A percentile compares a stretch with the other conserved stretches of the same genome.
These are phyloP conservation scores for Allobates femoralis DNA, from an alignment of 2,797 vertebrate species.

Conservation along the genomic window DNA sequence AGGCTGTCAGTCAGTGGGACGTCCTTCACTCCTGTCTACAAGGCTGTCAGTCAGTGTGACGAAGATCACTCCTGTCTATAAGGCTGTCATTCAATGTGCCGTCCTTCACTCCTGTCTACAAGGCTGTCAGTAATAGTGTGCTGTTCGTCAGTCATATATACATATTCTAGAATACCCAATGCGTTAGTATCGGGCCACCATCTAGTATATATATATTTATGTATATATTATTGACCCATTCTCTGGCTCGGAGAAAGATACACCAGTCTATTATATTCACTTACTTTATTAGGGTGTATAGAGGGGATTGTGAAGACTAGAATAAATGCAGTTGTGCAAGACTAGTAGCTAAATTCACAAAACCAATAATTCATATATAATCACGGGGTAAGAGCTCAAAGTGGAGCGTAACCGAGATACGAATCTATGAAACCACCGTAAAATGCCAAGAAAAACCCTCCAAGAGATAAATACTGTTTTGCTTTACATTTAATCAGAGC, in stretches of 20 bases:
- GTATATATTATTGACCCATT: background rate
- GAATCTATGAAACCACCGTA: background rate
- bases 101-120: too few relatives aligned
- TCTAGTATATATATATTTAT: background rate
- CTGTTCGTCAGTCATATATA: too few relatives aligned
- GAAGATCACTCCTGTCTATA: too few relatives aligned
- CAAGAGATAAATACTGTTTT: background rate
- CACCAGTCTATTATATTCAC: background rate
- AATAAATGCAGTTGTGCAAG: background rate
- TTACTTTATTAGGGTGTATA: background rate
- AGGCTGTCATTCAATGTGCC: too few relatives aligned
- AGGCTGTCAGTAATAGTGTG: too few relatives aligned
- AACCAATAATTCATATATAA: background rate
- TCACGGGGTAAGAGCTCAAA: background rate
- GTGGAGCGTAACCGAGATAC: background rate
- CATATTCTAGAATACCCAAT: too few relatives aligned
- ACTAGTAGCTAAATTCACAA: background rate
- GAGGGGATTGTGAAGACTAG: background rate
- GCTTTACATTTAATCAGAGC: constrained; percentile 5
- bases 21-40: too few relatives aligned
- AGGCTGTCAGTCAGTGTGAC: too few relatives aligned
- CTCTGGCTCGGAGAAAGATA: too few relatives aligned
- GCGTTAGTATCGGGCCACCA: too few relatives aligned
- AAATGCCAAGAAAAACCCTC: background rate
- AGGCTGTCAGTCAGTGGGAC: too few relatives aligned